Base-by-base conservation (phyloP, 2,888 invertebrate species). In the Flexamia atlantica region DNA sequence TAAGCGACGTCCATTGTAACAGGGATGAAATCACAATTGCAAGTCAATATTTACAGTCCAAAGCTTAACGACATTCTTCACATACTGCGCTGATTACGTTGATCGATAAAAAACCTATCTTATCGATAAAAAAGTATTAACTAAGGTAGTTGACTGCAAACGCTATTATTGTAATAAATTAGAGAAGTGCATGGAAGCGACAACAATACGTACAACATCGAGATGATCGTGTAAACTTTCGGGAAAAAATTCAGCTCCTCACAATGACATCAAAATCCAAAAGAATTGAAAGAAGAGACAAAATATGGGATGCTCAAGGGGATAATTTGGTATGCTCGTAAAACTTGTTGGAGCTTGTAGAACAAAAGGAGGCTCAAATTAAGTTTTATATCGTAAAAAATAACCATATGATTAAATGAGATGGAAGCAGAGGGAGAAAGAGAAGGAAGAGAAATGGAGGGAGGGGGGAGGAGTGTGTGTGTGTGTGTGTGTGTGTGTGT, bases 131-230 rank as follows among this genome's bases (percentile, higher is more conserved):
- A 32, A 74, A 74, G 42, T 74, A 42, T n/a, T 3, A 74, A 74
- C 40, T 74, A 74, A 74, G 30, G 23, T 74, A 32, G 20, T 74
- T 36, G 20, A 74, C 36, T 40, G 42, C 36, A 36, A 36, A 36
- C 36, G 36, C 72, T 74, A 74, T 40, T 42, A 42, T 74, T 42
- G 72, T 74, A 42, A 74, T 74, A 42, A 74, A 30, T 74, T 9
- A 42, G 72, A 74, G 72, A 46, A 74, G 72, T 74, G 72, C 72
- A 74, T 36, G 72, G 40, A 74, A 74, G 72, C 72, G 72, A 74
- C 72, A 42, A 68, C 68, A 68, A 32, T 36, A 74, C 42, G 36
- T 36, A 74, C 72, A 42, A 74, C 72, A 74, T 42, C 42, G 42
- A 74, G 72, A 74, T 74, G 36, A 74, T 74, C 72, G 25, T 36